These are phyloP conservation scores for Denticeps clupeoides DNA, from an alignment of 2,797 vertebrate genomes.

Conservation along the genomic window DNA sequence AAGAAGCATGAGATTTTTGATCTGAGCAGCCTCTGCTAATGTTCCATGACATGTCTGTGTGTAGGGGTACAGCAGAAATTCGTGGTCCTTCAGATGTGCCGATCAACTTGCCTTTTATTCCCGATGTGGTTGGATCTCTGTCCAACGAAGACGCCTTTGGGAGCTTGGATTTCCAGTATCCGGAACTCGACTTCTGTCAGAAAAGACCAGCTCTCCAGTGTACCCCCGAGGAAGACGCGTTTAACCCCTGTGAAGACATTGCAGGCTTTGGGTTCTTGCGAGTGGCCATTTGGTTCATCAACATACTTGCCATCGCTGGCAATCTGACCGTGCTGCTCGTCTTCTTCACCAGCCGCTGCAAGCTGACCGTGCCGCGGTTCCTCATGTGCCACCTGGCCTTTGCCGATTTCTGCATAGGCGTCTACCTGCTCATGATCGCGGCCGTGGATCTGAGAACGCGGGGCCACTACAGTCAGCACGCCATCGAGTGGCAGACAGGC, in stretches of 20 bases:
- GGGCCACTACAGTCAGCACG: constrained; percentile 74
- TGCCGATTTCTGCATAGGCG: constrained; percentile 76
- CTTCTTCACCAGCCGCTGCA: constrained; percentile 61
- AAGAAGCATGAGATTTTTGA: no score
- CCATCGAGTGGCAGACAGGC: constrained; percentile 80
- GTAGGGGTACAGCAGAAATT: constrained; percentile 24
- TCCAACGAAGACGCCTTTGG: constrained; percentile 25
- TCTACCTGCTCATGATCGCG: constrained; percentile 78
- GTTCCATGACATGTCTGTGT: no score
- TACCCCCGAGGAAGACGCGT: constrained; percentile 69
- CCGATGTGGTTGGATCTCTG: constrained; percentile 7
- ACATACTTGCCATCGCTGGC: constrained; percentile 65
- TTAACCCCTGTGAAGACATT: constrained; percentile 80
- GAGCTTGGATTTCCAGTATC: constrained; percentile 43
- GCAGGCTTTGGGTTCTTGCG: constrained; percentile 71
- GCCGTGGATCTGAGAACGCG: constrained; percentile 63
- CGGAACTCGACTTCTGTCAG: constrained; percentile 40
- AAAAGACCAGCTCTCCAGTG: constrained; percentile 48
- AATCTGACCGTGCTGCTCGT: constrained; percentile 70
- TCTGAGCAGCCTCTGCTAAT: no score
- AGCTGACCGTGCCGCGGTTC: constrained; percentile 75
- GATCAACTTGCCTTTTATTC: constrained; percentile 10
- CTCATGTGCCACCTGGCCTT: constrained; percentile 84
- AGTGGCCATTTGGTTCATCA: constrained; percentile 79
- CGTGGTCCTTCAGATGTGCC: constrained; percentile 11